Evolutionary conservation across 2,888 invertebrate species (phyloP).

Genomic region (Parnassius smintheus): DNA sequence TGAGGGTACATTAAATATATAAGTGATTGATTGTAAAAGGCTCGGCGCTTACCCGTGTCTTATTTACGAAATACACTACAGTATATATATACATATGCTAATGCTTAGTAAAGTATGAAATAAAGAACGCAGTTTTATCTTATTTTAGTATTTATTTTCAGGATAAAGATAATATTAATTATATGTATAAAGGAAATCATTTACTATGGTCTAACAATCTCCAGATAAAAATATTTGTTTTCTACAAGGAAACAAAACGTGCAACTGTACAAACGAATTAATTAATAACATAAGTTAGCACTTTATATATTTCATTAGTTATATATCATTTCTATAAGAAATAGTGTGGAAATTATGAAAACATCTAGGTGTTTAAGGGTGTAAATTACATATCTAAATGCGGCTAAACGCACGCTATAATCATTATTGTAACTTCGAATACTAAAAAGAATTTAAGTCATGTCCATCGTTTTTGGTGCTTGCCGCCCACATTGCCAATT

Average conservation of each 20-base stretch:
- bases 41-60: too few species aligned
- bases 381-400: constrained; percentile 24
- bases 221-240: constrained; percentile 54
- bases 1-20: too few species aligned
- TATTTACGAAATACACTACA: too few species aligned
- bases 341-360: constrained; percentile 21
- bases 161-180: constrained; percentile 59
- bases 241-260: constrained; percentile 59
- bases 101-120: neutral
- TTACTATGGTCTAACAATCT: constrained; percentile 58
- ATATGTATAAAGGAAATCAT: constrained; percentile 64
- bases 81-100: too few species aligned
- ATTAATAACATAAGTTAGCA: constrained; percentile 25
- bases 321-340: constrained; percentile 32
- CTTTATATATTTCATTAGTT: constrained; percentile 24
- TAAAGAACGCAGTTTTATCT: constrained; percentile 54
- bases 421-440: constrained; percentile 25
- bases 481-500: neutral
- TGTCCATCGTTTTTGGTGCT: neutral
- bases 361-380: constrained; percentile 11
- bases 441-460: constrained; percentile 24
- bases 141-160: constrained; percentile 63
- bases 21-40: too few species aligned
- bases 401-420: constrained; percentile 19
- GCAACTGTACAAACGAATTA: constrained; percentile 70